phyloP scores from a whole-genome alignment of 2,797 vertebrate genomes.

The Phylloscopus collybita region DNA sequence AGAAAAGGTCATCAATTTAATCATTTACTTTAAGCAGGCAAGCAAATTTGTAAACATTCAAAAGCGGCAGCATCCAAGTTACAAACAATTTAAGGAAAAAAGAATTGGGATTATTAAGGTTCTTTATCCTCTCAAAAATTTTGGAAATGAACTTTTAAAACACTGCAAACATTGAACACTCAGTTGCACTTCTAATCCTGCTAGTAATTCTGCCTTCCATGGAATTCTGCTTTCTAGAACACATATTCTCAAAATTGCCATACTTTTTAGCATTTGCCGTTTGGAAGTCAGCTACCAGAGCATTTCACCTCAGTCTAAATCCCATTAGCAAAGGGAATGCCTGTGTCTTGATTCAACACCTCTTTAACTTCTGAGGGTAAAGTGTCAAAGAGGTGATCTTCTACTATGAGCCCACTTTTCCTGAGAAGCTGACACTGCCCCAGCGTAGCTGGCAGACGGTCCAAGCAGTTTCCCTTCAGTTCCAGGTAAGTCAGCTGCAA shows the following conservation, averaged over 20 bases:
- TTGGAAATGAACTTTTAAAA: slow-evolving; percentile 76
- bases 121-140: slow-evolving; percentile 63
- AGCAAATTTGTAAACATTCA: slow-evolving; percentile 85
- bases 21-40: slow-evolving; percentile 83
- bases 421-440: slow-evolving; percentile 90
- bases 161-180: slow-evolving; percentile 76
- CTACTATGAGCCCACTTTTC: slow-evolving; percentile 90
- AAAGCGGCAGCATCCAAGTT: slow-evolving; percentile 84
- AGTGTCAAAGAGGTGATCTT: slow-evolving; percentile 96
- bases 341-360: slow-evolving; percentile 91
- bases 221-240: slow-evolving; percentile 70
- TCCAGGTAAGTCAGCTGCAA: slow-evolving; percentile 92
- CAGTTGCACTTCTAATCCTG: slow-evolving; percentile 61
- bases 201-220: slow-evolving; percentile 62
- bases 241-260: slow-evolving; percentile 49
- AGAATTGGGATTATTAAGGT: slow-evolving; percentile 77
- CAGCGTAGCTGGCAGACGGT: slow-evolving; percentile 90
- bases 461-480: slow-evolving; percentile 96
- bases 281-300: slow-evolving; percentile 52
- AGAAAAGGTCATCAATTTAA: slow-evolving; percentile 82
- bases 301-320: slow-evolving; percentile 74
- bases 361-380: slow-evolving; percentile 95
- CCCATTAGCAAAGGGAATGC: slow-evolving; percentile 87
- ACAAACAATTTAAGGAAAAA: slow-evolving; percentile 80
- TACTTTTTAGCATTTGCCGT: slow-evolving; percentile 45